phyloP scores from a whole-genome alignment of 2,797 vertebrate species.

The Streptopelia turtur region DNA sequence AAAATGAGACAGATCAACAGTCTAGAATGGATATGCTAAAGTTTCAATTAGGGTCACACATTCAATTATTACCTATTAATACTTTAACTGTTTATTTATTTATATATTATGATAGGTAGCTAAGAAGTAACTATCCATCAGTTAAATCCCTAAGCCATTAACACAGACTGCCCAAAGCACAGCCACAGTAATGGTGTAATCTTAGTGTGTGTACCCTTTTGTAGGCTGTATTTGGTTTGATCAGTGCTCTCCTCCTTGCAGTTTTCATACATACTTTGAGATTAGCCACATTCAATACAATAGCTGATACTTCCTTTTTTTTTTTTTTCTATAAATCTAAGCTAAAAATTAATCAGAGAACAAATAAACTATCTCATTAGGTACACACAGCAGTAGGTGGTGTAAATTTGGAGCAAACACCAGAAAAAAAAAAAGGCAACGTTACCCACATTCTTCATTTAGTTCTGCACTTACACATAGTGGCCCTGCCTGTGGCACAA shows the following conservation, averaged over 20 bases:
- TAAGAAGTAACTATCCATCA: neutral
- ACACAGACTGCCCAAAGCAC: neutral
- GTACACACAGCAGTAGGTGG: neutral
- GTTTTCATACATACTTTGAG: neutral
- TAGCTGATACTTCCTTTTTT: neutral
- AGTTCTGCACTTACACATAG: neutral
- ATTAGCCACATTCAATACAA: neutral
- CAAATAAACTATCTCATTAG: neutral
- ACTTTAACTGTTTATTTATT: neutral
- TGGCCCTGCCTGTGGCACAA: neutral
- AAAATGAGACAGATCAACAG: neutral
- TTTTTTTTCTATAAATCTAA: neutral
- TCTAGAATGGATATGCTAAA: neutral
- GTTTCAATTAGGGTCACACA: neutral
- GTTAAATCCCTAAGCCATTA: neutral
- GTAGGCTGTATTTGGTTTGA: neutral
- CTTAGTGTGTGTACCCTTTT: neutral
- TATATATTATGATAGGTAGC: neutral
- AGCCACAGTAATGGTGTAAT: neutral
- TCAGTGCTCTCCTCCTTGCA: neutral
- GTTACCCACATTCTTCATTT: neutral
- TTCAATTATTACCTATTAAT: neutral
- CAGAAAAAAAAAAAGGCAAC: neutral
- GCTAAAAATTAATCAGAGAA: neutral
- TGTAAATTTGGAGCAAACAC: neutral